Evolutionary conservation across 2,113 vertebrate species (phyloP).

Genomic region (Lathamus discolor): DNA sequence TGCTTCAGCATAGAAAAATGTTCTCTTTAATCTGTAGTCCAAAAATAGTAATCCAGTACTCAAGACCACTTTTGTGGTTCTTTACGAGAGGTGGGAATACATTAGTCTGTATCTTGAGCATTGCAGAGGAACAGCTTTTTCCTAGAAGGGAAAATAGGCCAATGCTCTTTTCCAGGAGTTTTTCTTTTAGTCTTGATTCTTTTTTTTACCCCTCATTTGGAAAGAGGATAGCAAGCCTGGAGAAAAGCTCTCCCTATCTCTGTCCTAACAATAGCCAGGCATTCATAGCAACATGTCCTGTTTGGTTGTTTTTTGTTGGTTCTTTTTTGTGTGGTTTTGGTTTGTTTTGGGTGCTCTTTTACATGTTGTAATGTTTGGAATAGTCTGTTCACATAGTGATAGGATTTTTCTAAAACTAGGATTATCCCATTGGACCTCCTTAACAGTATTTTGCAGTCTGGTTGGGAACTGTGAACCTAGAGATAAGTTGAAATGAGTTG

Average conservation of each 20-base stretch:
- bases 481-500: neutral
- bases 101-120: neutral
- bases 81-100: accelerated
- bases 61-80: neutral
- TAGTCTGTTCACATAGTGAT: neutral
- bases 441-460: neutral
- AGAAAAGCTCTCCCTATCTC: neutral
- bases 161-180: neutral
- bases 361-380: neutral
- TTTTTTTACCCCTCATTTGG: neutral
- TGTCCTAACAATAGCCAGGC: neutral
- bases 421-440: neutral
- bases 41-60: neutral
- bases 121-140: neutral
- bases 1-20: neutral
- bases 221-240: neutral
- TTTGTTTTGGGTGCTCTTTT: neutral
- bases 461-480: neutral
- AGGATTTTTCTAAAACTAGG: neutral
- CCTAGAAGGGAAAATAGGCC: neutral
- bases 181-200: neutral
- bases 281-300: neutral
- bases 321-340: neutral
- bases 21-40: neutral
- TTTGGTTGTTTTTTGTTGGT: neutral